These are phyloP conservation scores for Probosciger aterrimus DNA, from an alignment of 2,113 vertebrate species.

Conservation along the genomic window DNA sequence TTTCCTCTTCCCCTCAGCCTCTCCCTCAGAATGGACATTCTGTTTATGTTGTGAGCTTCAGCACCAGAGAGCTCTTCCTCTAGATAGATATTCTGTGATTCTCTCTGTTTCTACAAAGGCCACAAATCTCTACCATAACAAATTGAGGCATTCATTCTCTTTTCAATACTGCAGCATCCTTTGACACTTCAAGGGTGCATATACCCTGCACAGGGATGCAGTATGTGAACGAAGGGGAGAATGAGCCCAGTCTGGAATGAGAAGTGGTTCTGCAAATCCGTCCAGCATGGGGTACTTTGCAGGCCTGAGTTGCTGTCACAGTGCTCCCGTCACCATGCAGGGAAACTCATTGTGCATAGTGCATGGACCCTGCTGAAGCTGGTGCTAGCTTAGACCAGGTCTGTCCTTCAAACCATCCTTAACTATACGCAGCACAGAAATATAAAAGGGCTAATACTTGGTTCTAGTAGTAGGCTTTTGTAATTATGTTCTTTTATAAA, in stretches of 20 bases:
- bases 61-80: neutral
- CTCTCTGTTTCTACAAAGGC: neutral
- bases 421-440: neutral
- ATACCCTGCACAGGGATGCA: neutral
- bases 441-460: neutral
- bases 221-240: neutral
- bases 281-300: neutral
- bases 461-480: neutral
- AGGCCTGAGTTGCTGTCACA: neutral
- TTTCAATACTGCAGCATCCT: neutral
- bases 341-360: neutral
- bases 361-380: neutral
- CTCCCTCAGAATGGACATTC: neutral
- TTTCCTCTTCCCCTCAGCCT: neutral
- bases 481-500: constrained; percentile 49
- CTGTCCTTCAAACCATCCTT: neutral
- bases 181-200: neutral
- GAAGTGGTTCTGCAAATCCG: neutral
- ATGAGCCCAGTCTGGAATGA: neutral
- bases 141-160: neutral
- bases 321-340: neutral
- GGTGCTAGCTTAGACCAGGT: neutral
- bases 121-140: neutral
- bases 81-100: neutral
- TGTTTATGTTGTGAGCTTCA: neutral